Conservation (phyloP, 2,113 vertebrate genomes). For the Phalacrocorax carbo region DNA sequence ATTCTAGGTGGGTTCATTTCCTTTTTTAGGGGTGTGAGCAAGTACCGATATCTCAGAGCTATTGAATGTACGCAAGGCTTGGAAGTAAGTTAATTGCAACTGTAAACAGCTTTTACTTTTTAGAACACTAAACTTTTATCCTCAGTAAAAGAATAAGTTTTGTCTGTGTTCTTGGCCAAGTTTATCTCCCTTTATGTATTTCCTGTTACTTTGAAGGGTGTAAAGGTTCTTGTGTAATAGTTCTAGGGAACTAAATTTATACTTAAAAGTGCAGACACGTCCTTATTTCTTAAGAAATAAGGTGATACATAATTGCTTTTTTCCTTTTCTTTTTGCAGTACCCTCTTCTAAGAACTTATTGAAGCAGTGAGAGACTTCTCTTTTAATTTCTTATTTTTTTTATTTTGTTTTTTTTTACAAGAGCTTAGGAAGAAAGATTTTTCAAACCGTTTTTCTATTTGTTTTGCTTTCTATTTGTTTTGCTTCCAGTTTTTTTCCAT, state of each 20-base stretch:
- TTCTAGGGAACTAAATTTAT: neutral
- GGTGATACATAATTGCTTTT: neutral
- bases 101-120: slow-evolving; percentile 60
- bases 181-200: slow-evolving; percentile 50
- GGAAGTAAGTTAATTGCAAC: neutral
- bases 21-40: slow-evolving; percentile 11
- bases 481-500: neutral
- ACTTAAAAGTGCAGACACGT: neutral
- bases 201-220: slow-evolving; percentile 58
- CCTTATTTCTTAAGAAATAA: neutral
- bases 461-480: neutral
- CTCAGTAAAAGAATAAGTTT: slow-evolving; percentile 3
- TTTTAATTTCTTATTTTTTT: neutral
- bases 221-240: slow-evolving; percentile 1
- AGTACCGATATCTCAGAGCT: neutral
- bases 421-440: neutral
- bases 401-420: neutral
- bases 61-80: neutral
- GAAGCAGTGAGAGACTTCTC: neutral
- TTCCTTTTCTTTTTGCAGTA: neutral
- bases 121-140: slow-evolving; percentile 21
- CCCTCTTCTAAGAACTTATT: neutral
- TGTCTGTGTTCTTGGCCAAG: slow-evolving; percentile 24
- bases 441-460: neutral
- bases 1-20: slow-evolving; percentile 34